These are phyloP conservation scores for Manis javanica DNA, from an alignment of 2,797 vertebrate genomes.

Conservation along the genomic window DNA sequence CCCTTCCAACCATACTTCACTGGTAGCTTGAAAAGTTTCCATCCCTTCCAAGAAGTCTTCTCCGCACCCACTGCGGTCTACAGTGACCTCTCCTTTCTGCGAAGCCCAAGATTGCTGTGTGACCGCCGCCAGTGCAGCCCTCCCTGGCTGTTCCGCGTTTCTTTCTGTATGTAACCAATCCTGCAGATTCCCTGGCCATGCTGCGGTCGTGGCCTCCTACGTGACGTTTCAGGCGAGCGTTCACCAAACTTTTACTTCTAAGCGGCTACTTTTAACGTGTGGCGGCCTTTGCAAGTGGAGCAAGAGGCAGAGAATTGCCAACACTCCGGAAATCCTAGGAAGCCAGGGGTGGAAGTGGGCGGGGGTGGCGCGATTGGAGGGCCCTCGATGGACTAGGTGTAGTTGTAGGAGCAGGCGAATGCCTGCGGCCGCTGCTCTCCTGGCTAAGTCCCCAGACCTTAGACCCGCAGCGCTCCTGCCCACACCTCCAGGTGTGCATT, in stretches of 20 bases:
- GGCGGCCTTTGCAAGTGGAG: not conserved
- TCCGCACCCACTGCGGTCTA: not conserved
- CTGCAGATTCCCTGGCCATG: not conserved
- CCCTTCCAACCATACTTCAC: not conserved
- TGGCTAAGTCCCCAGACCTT: not conserved
- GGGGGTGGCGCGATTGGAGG: not conserved
- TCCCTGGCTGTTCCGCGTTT: not conserved
- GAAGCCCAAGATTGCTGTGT: not conserved
- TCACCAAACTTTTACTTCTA: not conserved
- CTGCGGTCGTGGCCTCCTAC: accelerated
- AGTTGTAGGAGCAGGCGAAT: not conserved
- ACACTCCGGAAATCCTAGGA: constrained; percentile 1
- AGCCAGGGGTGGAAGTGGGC: not conserved
- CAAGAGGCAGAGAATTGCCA: not conserved
- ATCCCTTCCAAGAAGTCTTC: not conserved
- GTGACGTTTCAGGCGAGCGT: not conserved
- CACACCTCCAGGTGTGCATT: constrained; percentile 74
- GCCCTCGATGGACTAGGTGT: not conserved
- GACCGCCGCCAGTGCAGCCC: not conserved
- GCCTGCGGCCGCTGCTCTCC: not conserved
- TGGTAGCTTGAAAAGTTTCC: not conserved
- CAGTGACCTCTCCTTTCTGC: not conserved
- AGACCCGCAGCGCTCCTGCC: not conserved
- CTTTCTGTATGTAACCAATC: not conserved
- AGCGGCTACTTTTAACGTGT: not conserved